A percentile compares a stretch with the other conserved stretches of the same genome.
These are phyloP conservation scores for Ficedula albicollis DNA, from an alignment of 2,797 vertebrate genomes.

Conservation along the genomic window DNA sequence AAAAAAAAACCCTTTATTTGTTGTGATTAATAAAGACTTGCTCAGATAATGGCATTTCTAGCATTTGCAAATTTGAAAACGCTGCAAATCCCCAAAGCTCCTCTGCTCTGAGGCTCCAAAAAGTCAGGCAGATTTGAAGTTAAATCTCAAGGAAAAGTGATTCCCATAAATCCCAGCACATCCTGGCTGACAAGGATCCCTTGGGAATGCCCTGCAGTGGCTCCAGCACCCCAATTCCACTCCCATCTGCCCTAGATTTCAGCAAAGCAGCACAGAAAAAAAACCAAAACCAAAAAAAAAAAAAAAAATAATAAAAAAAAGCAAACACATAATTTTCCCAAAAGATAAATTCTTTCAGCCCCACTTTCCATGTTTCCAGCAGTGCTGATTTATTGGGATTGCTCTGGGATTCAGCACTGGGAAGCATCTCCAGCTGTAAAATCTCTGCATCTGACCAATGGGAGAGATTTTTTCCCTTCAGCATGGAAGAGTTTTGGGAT, in stretches of 20 bases:
- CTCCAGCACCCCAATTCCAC: not conserved
- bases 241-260: not conserved
- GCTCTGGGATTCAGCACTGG: too few species aligned
- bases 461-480: too few species aligned
- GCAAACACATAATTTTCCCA: too few species aligned
- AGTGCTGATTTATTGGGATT: too few species aligned
- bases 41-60: constrained; percentile 27
- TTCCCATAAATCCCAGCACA: constrained; percentile 14
- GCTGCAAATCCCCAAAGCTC: constrained; percentile 35
- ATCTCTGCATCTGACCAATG: too few species aligned
- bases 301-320: too few species aligned
- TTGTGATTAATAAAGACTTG: constrained; percentile 50
- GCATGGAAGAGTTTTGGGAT: too few species aligned
- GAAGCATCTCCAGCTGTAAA: too few species aligned
- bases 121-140: constrained; percentile 46
- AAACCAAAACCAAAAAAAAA: not conserved
- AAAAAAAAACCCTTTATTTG: constrained; percentile 5
- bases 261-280: not conserved
- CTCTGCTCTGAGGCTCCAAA: constrained; percentile 18
- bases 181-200: not conserved
- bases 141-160: constrained; percentile 26
- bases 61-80: constrained; percentile 52
- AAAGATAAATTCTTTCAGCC: too few species aligned
- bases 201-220: not conserved
- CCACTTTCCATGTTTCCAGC: too few species aligned